Evolutionary conservation across 2,888 invertebrate species (phyloP).

Genomic region (Lamproptera curius): DNA sequence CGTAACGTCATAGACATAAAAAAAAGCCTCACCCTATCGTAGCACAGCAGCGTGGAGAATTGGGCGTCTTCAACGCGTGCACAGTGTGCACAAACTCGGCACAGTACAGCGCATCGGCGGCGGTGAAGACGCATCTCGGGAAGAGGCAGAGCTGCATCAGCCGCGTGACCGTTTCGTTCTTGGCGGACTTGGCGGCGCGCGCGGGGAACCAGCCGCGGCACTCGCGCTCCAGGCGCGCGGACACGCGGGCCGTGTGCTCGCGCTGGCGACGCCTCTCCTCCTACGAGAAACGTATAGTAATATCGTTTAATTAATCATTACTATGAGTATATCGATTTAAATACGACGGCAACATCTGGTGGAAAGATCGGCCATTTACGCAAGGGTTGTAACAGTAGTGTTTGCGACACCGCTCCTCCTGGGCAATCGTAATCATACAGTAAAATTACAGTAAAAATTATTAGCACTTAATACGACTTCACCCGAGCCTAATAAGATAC

Average conservation of each 20-base stretch:
- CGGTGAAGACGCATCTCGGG: slow-evolving; percentile 97
- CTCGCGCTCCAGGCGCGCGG: slow-evolving; percentile 84
- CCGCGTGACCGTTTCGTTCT: slow-evolving; percentile 97
- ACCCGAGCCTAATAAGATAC: too few species aligned
- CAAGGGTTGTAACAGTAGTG: too few species aligned
- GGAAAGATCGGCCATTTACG: too few species aligned
- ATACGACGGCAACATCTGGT: too few species aligned
- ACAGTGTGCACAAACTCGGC: slow-evolving; percentile 98
- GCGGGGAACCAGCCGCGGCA: slow-evolving; percentile 93
- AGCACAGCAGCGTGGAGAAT: slow-evolving; percentile 97
- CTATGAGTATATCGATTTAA: too few species aligned
- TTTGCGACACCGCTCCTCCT: too few species aligned
- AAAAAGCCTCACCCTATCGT: slow-evolving; percentile 95
- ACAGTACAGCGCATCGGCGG: slow-evolving; percentile 97
- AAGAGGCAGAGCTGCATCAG: slow-evolving; percentile 97
- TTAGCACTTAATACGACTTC: too few species aligned
- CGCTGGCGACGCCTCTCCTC: slow-evolving; percentile 96
- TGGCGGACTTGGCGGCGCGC: slow-evolving; percentile 91
- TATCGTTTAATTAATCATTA: too few species aligned
- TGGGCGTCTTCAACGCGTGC: slow-evolving; percentile 95
- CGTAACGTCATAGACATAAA: too few species aligned
- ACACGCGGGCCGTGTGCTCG: slow-evolving; percentile 95
- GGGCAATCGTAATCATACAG: too few species aligned
- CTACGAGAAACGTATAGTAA: too few species aligned
- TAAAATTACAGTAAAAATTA: too few species aligned